Evolutionary conservation across 2,113 vertebrate species (phyloP).

Genomic region (Misgurnus anguillicaudatus): DNA sequence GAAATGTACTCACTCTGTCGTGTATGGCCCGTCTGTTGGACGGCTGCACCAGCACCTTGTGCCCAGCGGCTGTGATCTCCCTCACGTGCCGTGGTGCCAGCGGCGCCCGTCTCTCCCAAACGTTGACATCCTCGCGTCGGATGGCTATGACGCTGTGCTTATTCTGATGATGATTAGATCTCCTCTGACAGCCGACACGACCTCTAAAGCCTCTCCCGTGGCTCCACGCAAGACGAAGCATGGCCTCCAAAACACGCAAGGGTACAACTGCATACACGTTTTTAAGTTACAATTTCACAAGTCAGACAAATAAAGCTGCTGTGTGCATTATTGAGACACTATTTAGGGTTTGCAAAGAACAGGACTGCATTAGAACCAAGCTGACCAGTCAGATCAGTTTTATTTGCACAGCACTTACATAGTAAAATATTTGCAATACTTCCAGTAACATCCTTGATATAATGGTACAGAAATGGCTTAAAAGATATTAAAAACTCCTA

Average conservation of each 20-base stretch:
- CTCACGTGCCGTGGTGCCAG: slow-evolving; percentile 90
- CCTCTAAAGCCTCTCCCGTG: slow-evolving; percentile 54
- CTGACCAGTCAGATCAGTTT: neutral
- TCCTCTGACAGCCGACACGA: slow-evolving; percentile 49
- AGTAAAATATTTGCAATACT: too few relatives aligned
- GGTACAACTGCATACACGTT: slow-evolving; percentile 17
- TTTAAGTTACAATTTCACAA: neutral
- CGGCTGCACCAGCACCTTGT: slow-evolving; percentile 93
- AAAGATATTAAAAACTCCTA: too few relatives aligned
- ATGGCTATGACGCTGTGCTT: slow-evolving; percentile 84
- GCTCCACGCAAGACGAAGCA: slow-evolving; percentile 77
- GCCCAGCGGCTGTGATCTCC: slow-evolving; percentile 85
- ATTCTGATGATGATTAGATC: slow-evolving; percentile 65
- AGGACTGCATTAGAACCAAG: slow-evolving; percentile 22
- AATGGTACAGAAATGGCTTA: too few relatives aligned
- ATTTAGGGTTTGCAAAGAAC: slow-evolving; percentile 18
- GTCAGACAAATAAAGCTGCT: neutral
- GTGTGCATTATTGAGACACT: neutral
- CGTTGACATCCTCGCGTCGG: slow-evolving; percentile 90
- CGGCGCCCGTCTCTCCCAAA: slow-evolving; percentile 93
- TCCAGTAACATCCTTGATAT: neutral
- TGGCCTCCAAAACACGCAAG: slow-evolving; percentile 66
- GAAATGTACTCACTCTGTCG: slow-evolving; percentile 81
- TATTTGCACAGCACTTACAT: neutral
- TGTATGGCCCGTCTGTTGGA: slow-evolving; percentile 94